Conservation (phyloP, 1,140 invertebrate species). For the Lucilia cuprina region DNA sequence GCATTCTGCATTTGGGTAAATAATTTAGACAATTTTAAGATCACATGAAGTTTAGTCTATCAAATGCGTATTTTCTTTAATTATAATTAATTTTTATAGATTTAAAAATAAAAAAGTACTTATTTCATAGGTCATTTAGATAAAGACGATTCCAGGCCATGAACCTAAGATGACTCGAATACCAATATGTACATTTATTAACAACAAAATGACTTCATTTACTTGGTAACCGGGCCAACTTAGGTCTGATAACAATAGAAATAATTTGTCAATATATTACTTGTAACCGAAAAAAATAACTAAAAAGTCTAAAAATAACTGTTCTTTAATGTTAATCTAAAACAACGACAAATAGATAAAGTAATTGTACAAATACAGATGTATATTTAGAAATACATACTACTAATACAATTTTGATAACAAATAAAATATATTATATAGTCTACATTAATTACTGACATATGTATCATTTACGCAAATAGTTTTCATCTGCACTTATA, state of each 20-base stretch:
- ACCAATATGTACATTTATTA: conserved; percentile 36
- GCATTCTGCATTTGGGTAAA: no score
- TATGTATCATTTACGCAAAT: no score
- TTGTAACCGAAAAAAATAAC: not conserved
- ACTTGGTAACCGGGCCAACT: conserved; percentile 42
- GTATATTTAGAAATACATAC: not conserved
- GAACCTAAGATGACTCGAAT: conserved; percentile 43
- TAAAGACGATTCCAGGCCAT: conserved; percentile 36
- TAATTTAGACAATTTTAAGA: no score
- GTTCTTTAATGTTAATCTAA: not conserved
- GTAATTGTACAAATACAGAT: not conserved
- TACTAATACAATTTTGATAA: not conserved
- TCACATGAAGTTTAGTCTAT: no score
- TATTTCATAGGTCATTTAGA: conserved; percentile 37
- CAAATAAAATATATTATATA: not conserved
- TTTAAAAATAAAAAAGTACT: conserved; percentile 1
- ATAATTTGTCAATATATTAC: not conserved
- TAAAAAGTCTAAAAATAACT: conserved; percentile 34
- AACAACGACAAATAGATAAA: not conserved
- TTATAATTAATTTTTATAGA: not conserved
- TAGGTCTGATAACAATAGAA: conserved; percentile 37
- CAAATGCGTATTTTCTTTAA: not conserved
- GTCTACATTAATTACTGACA: not conserved
- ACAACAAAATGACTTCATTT: conserved; percentile 33
- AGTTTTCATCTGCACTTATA: no score